These are phyloP conservation scores for Isurus oxyrinchus DNA, from an alignment of 2,113 vertebrate species.

Conservation along the genomic window DNA sequence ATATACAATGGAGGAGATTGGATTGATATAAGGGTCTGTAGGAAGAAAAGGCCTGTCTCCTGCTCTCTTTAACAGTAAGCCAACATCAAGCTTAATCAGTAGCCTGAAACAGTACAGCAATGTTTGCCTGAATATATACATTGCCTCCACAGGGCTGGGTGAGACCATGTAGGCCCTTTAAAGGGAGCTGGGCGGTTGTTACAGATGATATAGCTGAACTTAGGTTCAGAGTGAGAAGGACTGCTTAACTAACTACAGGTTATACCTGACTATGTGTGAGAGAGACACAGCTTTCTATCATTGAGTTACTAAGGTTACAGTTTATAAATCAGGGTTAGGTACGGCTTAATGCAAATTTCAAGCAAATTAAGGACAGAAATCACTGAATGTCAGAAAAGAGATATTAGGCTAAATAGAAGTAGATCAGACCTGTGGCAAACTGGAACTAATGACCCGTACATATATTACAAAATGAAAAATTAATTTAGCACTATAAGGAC, in stretches of 20 bases:
- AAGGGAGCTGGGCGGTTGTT: neutral
- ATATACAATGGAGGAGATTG: neutral
- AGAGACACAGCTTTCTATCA: neutral
- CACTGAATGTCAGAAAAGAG: constrained; percentile 48
- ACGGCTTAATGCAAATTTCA: neutral
- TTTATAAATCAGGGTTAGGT: constrained; percentile 37
- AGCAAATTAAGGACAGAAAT: constrained; percentile 25
- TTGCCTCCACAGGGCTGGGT: neutral
- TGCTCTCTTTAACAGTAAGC: neutral
- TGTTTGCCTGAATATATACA: neutral
- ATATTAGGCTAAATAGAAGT: constrained; percentile 74
- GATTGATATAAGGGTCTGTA: neutral
- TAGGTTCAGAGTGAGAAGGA: neutral
- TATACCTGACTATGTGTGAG: neutral
- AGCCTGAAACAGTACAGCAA: neutral
- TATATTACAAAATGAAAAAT: constrained; percentile 83
- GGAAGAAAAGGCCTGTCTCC: neutral
- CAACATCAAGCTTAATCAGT: no score
- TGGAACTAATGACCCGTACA: constrained; percentile 82
- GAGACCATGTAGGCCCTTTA: neutral
- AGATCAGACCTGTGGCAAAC: constrained; percentile 75
- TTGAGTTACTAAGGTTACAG: constrained; percentile 37
- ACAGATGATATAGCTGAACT: neutral
- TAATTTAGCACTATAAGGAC: constrained; percentile 62
- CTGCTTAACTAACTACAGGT: neutral